phyloP scores from a whole-genome alignment of 2,888 invertebrate species.

The Diarsia dahlii region DNA sequence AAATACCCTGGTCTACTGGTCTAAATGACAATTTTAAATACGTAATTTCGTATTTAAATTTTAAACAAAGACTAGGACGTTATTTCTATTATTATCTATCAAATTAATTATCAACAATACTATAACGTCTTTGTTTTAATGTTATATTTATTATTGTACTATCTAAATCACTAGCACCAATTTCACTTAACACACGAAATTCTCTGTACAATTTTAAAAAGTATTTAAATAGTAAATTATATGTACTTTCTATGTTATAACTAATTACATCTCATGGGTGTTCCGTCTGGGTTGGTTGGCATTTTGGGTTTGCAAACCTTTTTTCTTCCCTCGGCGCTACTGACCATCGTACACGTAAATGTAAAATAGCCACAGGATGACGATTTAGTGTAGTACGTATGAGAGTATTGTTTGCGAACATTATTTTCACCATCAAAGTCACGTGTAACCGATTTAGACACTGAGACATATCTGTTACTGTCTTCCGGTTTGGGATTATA shows the following conservation, averaged over 20 bases:
- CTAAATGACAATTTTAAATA: not conserved
- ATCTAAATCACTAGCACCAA: conserved; percentile 53
- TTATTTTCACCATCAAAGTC: conserved; percentile 92
- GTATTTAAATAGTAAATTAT: conserved; percentile 42
- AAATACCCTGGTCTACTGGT: too few relatives aligned
- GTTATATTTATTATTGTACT: conserved; percentile 16
- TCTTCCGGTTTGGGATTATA: conserved; percentile 82
- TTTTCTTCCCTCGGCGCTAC: conserved; percentile 94
- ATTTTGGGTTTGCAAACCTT: conserved; percentile 96
- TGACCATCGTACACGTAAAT: conserved; percentile 95
- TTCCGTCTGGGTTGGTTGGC: conserved; percentile 94
- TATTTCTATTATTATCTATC: conserved; percentile 40
- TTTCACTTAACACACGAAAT: conserved; percentile 34
- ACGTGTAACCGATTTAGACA: conserved; percentile 95
- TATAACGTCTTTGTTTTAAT: conserved; percentile 41
- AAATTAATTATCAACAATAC: conserved; percentile 57
- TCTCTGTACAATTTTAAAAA: conserved; percentile 55
- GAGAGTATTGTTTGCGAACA: conserved; percentile 93
- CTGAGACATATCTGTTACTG: conserved; percentile 94
- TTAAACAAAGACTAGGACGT: conserved; percentile 43
- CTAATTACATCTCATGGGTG: conserved; percentile 91
- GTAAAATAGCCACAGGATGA: conserved; percentile 97
- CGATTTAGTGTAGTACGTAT: conserved; percentile 96
- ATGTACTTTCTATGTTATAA: conserved; percentile 23
- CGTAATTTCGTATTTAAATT: conserved; percentile 1